Evolutionary conservation across 64 coral and sea anemone genomes (phyloP).

Genomic region (Acropora yongei): DNA sequence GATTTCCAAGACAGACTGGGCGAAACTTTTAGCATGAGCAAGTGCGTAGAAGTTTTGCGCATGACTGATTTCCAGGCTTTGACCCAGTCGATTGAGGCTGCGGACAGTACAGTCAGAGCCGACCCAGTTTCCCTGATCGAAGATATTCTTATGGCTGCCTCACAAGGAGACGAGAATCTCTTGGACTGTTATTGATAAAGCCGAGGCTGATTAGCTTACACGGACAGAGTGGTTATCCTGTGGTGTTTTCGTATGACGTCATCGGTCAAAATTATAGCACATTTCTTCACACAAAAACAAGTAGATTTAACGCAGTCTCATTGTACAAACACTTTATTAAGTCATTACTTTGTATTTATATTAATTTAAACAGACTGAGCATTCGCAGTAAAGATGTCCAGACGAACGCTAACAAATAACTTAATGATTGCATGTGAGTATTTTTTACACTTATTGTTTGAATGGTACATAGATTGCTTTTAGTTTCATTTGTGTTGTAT

Average conservation of each 20-base stretch:
- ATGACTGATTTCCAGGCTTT: conserved; percentile 49
- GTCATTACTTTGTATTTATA: neutral
- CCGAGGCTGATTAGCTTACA: no score
- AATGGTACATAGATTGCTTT: neutral
- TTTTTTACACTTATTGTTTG: neutral
- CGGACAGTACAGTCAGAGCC: conserved; percentile 63
- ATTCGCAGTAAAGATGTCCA: neutral
- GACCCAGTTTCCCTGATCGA: conserved; percentile 75
- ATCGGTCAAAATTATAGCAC: neutral
- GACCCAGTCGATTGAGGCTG: conserved; percentile 17
- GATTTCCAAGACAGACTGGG: conserved; percentile 10
- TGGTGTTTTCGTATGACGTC: no score
- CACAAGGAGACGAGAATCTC: conserved; percentile 69
- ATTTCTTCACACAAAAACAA: neutral
- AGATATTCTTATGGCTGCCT: conserved; percentile 72
- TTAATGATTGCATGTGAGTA: neutral
- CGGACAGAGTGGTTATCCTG: no score
- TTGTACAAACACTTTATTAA: neutral
- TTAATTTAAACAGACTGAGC: neutral
- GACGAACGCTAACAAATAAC: neutral
- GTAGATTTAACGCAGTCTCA: neutral
- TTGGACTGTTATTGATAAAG: conserved; percentile 81
- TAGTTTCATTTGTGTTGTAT: neutral
- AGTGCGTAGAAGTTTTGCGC: conserved; percentile 38
- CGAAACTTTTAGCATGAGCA: conserved; percentile 9